These are phyloP conservation scores for Kryphioiulus occultus DNA, from an alignment of 2,888 invertebrate species.

Conservation along the genomic window DNA sequence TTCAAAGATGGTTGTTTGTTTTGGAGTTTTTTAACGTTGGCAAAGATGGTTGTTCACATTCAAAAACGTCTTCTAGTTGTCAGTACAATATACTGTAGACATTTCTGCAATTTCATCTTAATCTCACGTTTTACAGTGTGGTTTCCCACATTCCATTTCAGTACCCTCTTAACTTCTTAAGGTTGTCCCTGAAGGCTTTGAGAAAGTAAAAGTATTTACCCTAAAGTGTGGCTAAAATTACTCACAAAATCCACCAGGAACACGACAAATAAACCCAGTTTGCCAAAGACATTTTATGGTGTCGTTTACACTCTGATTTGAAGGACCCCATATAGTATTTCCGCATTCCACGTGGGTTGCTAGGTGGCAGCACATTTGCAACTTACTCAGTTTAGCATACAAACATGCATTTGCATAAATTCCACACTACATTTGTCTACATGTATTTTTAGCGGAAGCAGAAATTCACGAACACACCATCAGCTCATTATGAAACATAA, in stretches of 20 bases:
- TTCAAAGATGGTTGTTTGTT: too few species aligned
- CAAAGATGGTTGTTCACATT: too few species aligned
- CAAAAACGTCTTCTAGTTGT: too few species aligned
- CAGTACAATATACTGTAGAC: too few species aligned
- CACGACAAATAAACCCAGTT: neutral
- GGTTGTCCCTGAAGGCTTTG: neutral
- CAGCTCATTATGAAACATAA: too few species aligned
- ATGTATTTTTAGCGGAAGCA: neutral
- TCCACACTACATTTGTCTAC: neutral
- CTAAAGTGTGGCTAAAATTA: neutral
- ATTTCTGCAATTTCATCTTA: neutral
- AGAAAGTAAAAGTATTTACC: neutral
- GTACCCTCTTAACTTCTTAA: neutral
- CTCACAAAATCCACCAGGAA: neutral
- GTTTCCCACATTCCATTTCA: too few species aligned
- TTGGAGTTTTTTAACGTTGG: too few species aligned
- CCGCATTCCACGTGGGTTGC: slow-evolving; percentile 6
- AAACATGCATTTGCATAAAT: slow-evolving; percentile 1
- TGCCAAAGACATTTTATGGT: neutral
- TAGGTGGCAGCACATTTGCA: slow-evolving; percentile 6
- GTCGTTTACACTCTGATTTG: neutral
- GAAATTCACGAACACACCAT: neutral
- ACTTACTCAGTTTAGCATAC: neutral
- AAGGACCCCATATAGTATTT: neutral
- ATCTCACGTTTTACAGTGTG: neutral